A percentile compares a stretch with the other conserved stretches of the same genome.
Conservation (phyloP, 2,113 vertebrate species). For the Crotophaga sulcirostris region DNA sequence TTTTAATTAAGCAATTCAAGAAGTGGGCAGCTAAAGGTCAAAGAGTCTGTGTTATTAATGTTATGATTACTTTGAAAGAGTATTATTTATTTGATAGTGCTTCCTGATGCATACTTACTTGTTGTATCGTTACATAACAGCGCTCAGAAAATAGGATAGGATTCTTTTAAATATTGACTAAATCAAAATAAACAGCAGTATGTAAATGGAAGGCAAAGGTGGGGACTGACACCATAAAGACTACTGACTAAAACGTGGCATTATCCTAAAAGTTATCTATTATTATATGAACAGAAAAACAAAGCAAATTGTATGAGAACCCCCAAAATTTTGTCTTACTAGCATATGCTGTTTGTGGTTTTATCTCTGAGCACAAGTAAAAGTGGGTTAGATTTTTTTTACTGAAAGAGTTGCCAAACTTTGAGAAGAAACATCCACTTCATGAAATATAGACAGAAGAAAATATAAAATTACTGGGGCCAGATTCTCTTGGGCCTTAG, state of each 20-base stretch:
- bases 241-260: background rate
- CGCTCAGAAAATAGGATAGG: background rate
- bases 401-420: background rate
- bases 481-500: background rate
- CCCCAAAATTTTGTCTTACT: background rate
- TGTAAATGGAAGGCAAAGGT: background rate
- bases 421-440: background rate
- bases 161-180: background rate
- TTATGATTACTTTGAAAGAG: background rate
- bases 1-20: slow-evolving; percentile 13
- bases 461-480: background rate
- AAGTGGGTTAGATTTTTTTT: background rate
- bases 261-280: background rate
- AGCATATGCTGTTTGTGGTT: background rate
- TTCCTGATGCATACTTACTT: background rate
- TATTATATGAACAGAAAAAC: background rate
- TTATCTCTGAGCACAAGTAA: background rate
- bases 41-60: background rate
- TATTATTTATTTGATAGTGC: background rate
- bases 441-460: background rate
- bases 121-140: background rate
- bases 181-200: background rate
- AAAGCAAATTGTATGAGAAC: background rate
- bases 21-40: background rate
- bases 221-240: background rate